phyloP scores from a whole-genome alignment of 2,113 vertebrate genomes.

The Callithrix jacchus region DNA sequence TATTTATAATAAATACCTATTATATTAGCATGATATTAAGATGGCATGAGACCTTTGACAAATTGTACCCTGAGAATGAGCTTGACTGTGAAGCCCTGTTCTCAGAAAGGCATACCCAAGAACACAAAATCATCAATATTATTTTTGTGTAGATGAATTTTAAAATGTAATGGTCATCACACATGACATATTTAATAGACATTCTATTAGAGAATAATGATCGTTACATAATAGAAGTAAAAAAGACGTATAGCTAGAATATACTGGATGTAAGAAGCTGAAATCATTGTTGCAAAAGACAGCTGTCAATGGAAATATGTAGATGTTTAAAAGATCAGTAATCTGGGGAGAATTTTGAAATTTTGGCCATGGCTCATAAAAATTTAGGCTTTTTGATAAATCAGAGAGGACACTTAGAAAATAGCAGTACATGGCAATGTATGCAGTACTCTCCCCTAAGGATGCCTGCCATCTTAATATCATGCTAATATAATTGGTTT shows the following conservation, averaged over 20 bases:
- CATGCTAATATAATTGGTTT: neutral
- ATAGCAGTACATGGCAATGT: accelerated
- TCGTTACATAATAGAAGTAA: neutral
- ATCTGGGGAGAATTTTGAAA: neutral
- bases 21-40: too few species aligned
- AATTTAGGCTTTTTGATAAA: neutral
- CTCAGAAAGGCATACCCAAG: neutral
- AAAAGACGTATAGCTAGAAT: neutral
- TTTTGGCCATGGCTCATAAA: neutral
- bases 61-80: neutral
- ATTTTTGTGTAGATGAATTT: neutral
- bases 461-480: neutral
- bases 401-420: neutral
- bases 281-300: neutral
- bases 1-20: too few species aligned
- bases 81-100: neutral
- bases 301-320: neutral
- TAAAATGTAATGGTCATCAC: neutral
- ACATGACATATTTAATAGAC: neutral
- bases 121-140: neutral
- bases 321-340: neutral
- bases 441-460: neutral
- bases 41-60: neutral
- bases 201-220: slow-evolving; percentile 4
- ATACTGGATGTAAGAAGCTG: neutral